Evolutionary conservation across 2,888 invertebrate species (phyloP), one percentile per base, ranked within the genome.

Genomic region (Meliscaeva auricollis): DNA sequence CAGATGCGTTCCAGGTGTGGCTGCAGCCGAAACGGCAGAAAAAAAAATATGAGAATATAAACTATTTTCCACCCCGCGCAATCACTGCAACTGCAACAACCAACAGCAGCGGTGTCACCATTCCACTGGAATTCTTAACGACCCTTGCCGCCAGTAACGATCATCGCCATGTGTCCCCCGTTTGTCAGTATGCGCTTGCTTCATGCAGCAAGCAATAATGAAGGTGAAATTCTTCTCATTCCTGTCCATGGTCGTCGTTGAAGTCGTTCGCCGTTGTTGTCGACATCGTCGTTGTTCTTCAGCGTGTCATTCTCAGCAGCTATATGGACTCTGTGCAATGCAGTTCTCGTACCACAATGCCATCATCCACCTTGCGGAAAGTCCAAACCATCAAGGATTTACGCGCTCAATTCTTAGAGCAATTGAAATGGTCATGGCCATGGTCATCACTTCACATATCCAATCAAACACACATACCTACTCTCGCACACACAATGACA

Each of bases 1-100:
- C 73, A 81, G 85, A 85, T 81, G 81, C 73, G 64, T 72, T 77
- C 76, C 85, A 85, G 85, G 85, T 85, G 85, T 85, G 85, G 85
- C 73, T 56, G 77, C 15, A 30, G 64, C 44, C 48, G 56, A 62
- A 60, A 56, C 26, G 44, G 17, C 44, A 52, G 30, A 20, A n/a
- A 48, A 68, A 54, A 26, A 68, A 46, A 68, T 20, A 54, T 9
- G 3, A 11, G 38, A 38, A 9, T 60, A 46, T 41, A 54, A 32
- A 30, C n/a, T 56, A 69, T 35, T 69, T 46, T 50, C 78, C 84
- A 74, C 68, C 75, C 79, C 72, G 80, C 76, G 52, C 81, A 81
- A 77, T 85, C 68, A 73, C 68, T 56, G 52, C 44, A 54, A 8
- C 13, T 9, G 38, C 30, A 54, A 7, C 46, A 22, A 3, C 13